These are phyloP conservation scores for Leptarthrus brevirostris DNA, from an alignment of 2,888 invertebrate genomes.

Conservation along the genomic window DNA sequence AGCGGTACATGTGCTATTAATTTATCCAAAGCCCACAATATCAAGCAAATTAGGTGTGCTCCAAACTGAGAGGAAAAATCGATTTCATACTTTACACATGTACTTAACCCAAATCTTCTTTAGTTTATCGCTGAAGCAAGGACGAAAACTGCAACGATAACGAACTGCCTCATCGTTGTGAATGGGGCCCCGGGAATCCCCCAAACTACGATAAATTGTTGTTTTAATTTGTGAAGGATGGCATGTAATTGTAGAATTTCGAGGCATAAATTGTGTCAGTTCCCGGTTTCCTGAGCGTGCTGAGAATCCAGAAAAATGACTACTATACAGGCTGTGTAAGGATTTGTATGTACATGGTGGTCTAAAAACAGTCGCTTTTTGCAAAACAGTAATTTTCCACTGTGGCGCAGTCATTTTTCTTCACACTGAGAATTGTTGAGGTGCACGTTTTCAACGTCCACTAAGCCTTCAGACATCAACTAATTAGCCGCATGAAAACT, in stretches of 20 bases:
- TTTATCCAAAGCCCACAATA: slow-evolving; percentile 25
- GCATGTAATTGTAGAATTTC: slow-evolving; percentile 34
- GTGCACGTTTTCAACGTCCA: neutral
- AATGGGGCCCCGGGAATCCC: no score
- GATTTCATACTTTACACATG: slow-evolving; percentile 35
- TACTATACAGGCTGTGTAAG: slow-evolving; percentile 3
- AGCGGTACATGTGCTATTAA: slow-evolving; percentile 29
- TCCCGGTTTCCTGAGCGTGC: slow-evolving; percentile 24
- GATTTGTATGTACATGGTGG: neutral
- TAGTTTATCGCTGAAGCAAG: slow-evolving; percentile 17
- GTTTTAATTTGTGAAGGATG: slow-evolving; percentile 38
- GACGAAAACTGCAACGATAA: neutral
- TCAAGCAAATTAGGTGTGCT: slow-evolving; percentile 22
- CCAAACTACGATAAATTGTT: slow-evolving; percentile 25
- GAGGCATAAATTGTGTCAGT: slow-evolving; percentile 37
- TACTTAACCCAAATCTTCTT: slow-evolving; percentile 36
- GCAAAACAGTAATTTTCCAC: neutral
- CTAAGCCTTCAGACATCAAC: slow-evolving; percentile 4
- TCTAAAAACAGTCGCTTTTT: neutral
- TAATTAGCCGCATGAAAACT: slow-evolving; percentile 28
- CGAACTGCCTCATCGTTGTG: neutral
- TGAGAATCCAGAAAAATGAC: slow-evolving; percentile 27
- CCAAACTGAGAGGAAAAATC: slow-evolving; percentile 19
- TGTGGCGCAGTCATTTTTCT: neutral
- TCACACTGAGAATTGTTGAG: neutral